Base-by-base conservation (phyloP, 2,797 vertebrate genomes). In the Fringilla coelebs region DNA sequence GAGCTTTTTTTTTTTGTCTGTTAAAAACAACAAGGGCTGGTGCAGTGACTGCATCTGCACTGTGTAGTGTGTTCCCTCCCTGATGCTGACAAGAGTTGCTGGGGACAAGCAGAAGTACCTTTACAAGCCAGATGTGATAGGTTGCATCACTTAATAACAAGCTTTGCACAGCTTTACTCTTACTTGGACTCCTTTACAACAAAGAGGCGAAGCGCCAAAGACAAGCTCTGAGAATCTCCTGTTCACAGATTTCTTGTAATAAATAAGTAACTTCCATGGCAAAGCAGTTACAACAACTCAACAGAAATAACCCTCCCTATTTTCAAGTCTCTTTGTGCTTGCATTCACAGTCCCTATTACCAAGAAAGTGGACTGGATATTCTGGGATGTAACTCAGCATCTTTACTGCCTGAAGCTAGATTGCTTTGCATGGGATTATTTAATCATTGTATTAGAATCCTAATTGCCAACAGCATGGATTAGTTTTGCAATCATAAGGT, bases 351-450 rank as follows among this genome's bases (percentile, higher is more conserved):
- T 28, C 32, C 31, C n/a, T 31, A 3, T 60, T 83, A 46, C 65
- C 49, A 65, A 34, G 61, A 65, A 91, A 92, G 36, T 14, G 19
- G 52, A 55, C 65, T 73, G 45, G 75, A 52, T 90, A 90, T 90
- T 84, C 85, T 72, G 22, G 77, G 80, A 62, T 62, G 38, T 89
- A 83, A 84, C 57, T 89, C 49, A 34, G 54, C 46, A 65, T 75
- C 54, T 92, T 91, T 58, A 43, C 87, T 78, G 76, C 94, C 94
- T 92, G 79, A 91, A 96, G 96, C 89, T 84, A 96, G 91, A 86
- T 94, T 91, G 87, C 88, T 96, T 91, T 94, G 88, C 94, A 95
- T 94, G 62, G 54, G 32, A 88, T 94, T 89, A 85, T 92, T 96
- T 91, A 95, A 93, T 94, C 79, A 88, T 75, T 75, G 38, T 45